A percentile compares a stretch with the other conserved stretches of the same genome.
Evolutionary conservation across 2,888 invertebrate species (phyloP).

Genomic region (Eustalomyia histrio): DNA sequence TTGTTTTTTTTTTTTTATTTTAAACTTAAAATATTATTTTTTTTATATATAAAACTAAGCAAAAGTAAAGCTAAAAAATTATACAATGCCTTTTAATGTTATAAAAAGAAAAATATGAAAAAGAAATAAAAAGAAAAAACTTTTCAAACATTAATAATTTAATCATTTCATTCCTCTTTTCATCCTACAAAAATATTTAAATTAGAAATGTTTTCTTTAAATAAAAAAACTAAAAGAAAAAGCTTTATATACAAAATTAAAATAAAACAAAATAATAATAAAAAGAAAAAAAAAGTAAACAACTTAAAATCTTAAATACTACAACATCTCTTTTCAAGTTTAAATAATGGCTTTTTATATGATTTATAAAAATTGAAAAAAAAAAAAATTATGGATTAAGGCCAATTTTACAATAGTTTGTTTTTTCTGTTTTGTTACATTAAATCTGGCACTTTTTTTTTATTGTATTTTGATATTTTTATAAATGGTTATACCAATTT

Average conservation of each 20-base stretch:
- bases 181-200: conserved; percentile 41
- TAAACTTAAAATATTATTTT: conserved; percentile 57
- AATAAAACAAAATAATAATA: conserved; percentile 50
- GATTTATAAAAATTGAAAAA: conserved; percentile 42
- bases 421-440: conserved; percentile 41
- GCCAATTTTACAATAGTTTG: conserved; percentile 49
- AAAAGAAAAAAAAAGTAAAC: conserved; percentile 44
- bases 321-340: conserved; percentile 53
- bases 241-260: conserved; percentile 60
- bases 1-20: conserved; percentile 51
- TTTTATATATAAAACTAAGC: conserved; percentile 60
- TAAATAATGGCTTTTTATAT: conserved; percentile 63
- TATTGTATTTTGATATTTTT: conserved; percentile 29
- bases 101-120: conserved; percentile 69
- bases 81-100: conserved; percentile 65
- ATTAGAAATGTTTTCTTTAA: conserved; percentile 45
- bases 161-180: conserved; percentile 41
- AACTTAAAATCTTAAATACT: conserved; percentile 54
- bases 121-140: conserved; percentile 54
- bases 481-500: conserved; percentile 56
- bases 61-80: conserved; percentile 76
- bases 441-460: conserved; percentile 62
- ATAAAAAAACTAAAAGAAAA: conserved; percentile 5
- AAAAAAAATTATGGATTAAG: conserved; percentile 29
- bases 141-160: conserved; percentile 51